Percentiles rank a stretch among this genome's conserved stretches.
phyloP scores from a whole-genome alignment of 35 echinoderm and acorn worm species.

The Nesometra sesokonis region DNA sequence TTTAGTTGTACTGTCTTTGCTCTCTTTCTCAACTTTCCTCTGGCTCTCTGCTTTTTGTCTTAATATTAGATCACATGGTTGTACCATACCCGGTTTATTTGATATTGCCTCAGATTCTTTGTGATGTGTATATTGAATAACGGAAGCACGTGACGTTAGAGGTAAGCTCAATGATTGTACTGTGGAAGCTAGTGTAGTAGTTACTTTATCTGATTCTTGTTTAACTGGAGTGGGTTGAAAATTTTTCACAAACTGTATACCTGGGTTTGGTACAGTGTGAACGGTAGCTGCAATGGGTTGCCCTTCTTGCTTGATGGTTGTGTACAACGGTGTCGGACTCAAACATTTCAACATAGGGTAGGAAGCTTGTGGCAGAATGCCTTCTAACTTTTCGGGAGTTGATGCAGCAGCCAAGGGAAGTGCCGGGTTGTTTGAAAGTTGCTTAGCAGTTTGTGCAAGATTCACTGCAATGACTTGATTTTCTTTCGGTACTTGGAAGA shows the following conservation, averaged over 20 bases:
- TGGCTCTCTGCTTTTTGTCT: constrained; percentile 37
- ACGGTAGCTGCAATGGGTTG: background rate
- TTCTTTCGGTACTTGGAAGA: background rate
- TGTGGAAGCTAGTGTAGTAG: background rate
- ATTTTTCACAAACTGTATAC: background rate
- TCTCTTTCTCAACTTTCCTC: background rate
- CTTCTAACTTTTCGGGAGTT: background rate
- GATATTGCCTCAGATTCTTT: background rate
- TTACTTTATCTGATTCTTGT: background rate
- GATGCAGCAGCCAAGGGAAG: background rate
- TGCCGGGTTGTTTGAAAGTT: background rate
- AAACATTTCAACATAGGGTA: background rate
- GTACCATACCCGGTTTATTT: constrained; percentile 32
- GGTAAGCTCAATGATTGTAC: background rate
- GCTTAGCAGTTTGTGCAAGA: background rate
- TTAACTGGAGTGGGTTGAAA: background rate
- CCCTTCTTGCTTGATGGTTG: constrained; percentile 4
- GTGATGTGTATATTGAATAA: constrained; percentile 74
- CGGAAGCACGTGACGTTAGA: constrained; percentile 53
- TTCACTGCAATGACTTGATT: background rate
- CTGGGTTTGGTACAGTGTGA: background rate
- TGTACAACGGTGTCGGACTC: background rate
- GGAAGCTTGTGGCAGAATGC: background rate
- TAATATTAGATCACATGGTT: constrained; percentile 65
- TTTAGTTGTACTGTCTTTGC: background rate